Conservation (phyloP, 2,797 vertebrate genomes). For the Momotus momota region DNA sequence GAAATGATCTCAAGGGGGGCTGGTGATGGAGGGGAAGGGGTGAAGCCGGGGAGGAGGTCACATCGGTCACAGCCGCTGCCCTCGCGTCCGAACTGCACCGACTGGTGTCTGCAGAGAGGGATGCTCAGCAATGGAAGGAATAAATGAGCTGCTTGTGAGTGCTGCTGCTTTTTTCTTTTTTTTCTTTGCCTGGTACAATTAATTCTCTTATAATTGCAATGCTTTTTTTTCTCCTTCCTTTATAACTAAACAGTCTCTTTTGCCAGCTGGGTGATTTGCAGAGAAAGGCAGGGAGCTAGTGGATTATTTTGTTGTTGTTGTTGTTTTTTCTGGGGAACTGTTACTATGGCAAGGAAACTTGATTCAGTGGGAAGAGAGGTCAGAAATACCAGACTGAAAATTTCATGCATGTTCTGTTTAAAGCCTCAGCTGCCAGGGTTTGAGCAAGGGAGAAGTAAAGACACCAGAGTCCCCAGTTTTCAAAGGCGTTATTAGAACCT, state of each 20-base stretch:
- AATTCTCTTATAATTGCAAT: accelerated
- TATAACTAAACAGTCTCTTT: neutral
- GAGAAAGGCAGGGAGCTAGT: neutral
- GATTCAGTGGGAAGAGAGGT: neutral
- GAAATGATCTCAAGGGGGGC: neutral
- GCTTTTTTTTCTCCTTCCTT: neutral
- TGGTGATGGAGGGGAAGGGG: neutral
- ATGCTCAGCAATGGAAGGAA: neutral
- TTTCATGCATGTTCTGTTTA: neutral
- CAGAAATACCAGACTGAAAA: slow-evolving; percentile 34
- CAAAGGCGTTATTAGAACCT: neutral
- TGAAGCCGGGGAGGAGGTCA: neutral
- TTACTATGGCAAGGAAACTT: slow-evolving; percentile 52
- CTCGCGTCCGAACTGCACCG: neutral
- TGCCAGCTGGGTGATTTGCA: neutral
- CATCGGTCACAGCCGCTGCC: neutral
- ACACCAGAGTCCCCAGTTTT: neutral
- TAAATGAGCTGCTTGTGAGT: neutral
- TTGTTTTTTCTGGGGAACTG: neutral
- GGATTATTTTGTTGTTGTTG: neutral
- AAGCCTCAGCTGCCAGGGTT: neutral
- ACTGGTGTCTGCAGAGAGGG: neutral
- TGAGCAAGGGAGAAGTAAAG: neutral
- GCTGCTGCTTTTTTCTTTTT: neutral
- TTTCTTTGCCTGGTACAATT: neutral